Base-by-base conservation (phyloP, 2,113 vertebrate species). In the Heteronetta atricapilla region DNA sequence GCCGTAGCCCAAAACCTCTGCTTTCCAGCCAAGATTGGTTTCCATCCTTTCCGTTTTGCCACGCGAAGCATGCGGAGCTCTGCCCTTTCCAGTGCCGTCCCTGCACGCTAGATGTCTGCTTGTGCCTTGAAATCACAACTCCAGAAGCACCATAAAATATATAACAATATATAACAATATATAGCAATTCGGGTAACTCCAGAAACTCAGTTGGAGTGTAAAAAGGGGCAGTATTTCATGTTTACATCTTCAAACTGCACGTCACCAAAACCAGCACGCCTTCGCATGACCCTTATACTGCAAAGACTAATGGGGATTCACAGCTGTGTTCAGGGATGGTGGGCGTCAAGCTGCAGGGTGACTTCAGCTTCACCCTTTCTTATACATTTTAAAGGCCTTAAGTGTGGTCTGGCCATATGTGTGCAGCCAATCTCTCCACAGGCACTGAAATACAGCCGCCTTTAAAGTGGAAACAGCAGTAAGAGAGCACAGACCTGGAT, bases 161-260 rank as follows among this genome's bases (percentile, higher is more conserved):
- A 64, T 19, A 64, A 64, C 26, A 19, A 19, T 6, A 10, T 40
- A 40, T 28, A 40, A 63, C 17, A 19, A 19, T 6, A 11, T 40
- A 29, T 29, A 40, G 40, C 17, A 68, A 34, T n/a, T 55, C 58
- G 11, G 38, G 50, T 22, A 62, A 72, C 6, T 20, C 29, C 74
- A 55, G 53, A 23, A 19, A 7, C 8, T 59, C 21, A 0, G 0
- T 23, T 40, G 21, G 19, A 28, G 19, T 2, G 1, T 46, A 48
- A 83, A 74, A 89, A 38, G 17, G 40, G 18, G 23, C 82, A 36
- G 42, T 21, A 40, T 74, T 90, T 84, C 14, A 60, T 56, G 83
- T 91, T 93, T 38, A 28, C 58, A 64, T 86, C 46, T 93, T 83
- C n/a, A 82, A 84, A 55, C 55, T 0, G 0, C 20, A 42, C 20